Evolutionary conservation across 2,888 invertebrate genomes (phyloP), one percentile per base, ranked within the genome.

Genomic region (Platycheirus albimanus): DNA sequence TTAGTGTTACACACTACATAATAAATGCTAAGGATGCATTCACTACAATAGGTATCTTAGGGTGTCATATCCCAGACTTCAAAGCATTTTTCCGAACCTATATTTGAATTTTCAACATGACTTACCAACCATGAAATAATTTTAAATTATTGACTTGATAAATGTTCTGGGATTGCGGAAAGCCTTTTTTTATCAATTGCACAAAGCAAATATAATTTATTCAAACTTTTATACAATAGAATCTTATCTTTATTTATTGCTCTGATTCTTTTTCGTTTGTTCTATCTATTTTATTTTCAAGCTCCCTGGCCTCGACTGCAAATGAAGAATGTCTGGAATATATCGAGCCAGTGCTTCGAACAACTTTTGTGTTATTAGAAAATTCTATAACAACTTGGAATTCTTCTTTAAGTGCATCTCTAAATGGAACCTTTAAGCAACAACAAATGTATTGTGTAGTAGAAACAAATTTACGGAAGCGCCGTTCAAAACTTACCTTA

Each of bases 371-470:
- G 52, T 94, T 93, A 24, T 94, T 94, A 69, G 93, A 94, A 86
- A 95, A 95, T 87, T 94, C 93, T 0, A 94, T 88, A 41, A 96
- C 93, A 87, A 96, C 96, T 86, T 92, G 93, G 41, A 96, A 86
- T 89, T 96, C 96, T 11, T 93, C 94, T 69, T 92, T 91, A 8
- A 96, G 88, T 85, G 95, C 95, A 49, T 94, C 92, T 87, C 90
- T 92, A 85, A 96, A 94, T 0, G 94, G 90, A 5, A 94, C 92
- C 93, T 95, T 88, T 84, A 15, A 17, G 11, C 13, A 7, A 17
- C 4, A 30, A 10, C n/a, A 28, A 17, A 58, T 6, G 6, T 8
- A 41, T 17, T 33, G 24, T 19, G 38, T 33, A n/a, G n/a, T 3
- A 33, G 3, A 13, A 10, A n/a, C 2, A 33, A 20, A 8, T 10